phyloP scores from a whole-genome alignment of 2,888 invertebrate species.

The Luperina nickerlii region DNA sequence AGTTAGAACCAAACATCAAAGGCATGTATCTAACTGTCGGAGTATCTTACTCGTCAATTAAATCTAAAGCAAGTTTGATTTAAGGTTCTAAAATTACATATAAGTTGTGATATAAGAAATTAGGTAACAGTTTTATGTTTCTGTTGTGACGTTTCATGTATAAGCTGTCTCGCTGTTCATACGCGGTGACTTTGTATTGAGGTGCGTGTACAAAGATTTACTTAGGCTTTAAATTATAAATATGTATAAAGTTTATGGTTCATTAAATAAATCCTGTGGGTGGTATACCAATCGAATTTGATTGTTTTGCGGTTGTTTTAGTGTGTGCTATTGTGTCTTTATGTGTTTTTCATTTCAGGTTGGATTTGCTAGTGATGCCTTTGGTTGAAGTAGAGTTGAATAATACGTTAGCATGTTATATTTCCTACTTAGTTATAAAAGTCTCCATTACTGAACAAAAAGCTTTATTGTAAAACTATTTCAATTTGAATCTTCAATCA shows the following conservation, averaged over 20 bases:
- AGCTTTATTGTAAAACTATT: neutral
- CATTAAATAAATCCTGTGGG: constrained; percentile 16
- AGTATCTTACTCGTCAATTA: neutral
- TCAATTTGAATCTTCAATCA: neutral
- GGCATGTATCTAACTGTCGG: no score
- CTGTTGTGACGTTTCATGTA: neutral
- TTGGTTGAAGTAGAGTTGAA: neutral
- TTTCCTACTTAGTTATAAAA: neutral
- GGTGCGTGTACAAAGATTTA: neutral
- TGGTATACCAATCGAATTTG: constrained; percentile 7
- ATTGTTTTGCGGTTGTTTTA: constrained; percentile 35
- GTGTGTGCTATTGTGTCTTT: neutral
- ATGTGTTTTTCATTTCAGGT: neutral
- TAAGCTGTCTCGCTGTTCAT: neutral
- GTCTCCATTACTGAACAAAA: neutral
- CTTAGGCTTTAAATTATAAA: constrained; percentile 5
- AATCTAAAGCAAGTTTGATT: neutral
- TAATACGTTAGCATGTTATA: neutral
- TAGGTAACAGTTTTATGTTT: neutral
- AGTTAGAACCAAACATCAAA: no score
- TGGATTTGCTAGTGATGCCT: neutral
- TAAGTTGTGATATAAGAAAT: neutral
- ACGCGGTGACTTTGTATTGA: constrained; percentile 8
- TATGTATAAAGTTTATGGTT: neutral
- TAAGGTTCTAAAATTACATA: neutral